Percentiles rank a stretch among this genome's conserved stretches.
These are phyloP conservation scores for Sparus aurata DNA, from an alignment of 2,797 vertebrate genomes.

Conservation along the genomic window DNA sequence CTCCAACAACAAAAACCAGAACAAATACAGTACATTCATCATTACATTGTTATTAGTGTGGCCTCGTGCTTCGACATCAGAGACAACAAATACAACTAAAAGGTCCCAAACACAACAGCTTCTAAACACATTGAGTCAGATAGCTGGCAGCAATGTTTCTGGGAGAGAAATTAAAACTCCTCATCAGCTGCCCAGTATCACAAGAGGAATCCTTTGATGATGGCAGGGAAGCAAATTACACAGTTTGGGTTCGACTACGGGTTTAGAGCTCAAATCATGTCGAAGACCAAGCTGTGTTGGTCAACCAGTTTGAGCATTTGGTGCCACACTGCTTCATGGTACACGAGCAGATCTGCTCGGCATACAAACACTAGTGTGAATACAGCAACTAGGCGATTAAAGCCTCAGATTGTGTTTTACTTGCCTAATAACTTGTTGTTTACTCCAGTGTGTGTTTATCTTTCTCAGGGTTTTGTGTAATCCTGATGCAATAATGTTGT, in stretches of 20 bases:
- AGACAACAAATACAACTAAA: constrained; percentile 38
- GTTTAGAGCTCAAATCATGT: constrained; percentile 28
- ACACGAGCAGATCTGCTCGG: constrained; percentile 28
- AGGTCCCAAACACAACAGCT: constrained; percentile 42
- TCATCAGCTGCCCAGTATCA: constrained; percentile 43
- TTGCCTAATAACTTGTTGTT: constrained; percentile 42
- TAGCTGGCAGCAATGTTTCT: constrained; percentile 35
- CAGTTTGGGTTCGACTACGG: constrained; percentile 32
- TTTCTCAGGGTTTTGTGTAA: constrained; percentile 36
- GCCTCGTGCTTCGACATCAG: constrained; percentile 1
- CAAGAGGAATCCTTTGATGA: constrained; percentile 31
- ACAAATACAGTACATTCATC: constrained; percentile 13
- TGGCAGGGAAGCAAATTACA: constrained; percentile 43
- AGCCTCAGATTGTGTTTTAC: constrained; percentile 30
- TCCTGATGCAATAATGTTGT: constrained; percentile 36
- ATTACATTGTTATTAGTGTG: constrained; percentile 5
- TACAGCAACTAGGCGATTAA: constrained; percentile 43
- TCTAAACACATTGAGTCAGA: constrained; percentile 45
- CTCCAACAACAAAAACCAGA: constrained; percentile 9
- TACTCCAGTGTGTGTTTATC: constrained; percentile 16
- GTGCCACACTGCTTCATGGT: constrained; percentile 12
- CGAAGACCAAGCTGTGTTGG: constrained; percentile 22
- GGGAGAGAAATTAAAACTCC: constrained; percentile 39
- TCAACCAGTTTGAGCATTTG: constrained; percentile 22
- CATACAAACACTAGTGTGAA: constrained; percentile 28